Base-by-base conservation (phyloP, 1,140 invertebrate genomes). In the Macrostomum lignano region DNA sequence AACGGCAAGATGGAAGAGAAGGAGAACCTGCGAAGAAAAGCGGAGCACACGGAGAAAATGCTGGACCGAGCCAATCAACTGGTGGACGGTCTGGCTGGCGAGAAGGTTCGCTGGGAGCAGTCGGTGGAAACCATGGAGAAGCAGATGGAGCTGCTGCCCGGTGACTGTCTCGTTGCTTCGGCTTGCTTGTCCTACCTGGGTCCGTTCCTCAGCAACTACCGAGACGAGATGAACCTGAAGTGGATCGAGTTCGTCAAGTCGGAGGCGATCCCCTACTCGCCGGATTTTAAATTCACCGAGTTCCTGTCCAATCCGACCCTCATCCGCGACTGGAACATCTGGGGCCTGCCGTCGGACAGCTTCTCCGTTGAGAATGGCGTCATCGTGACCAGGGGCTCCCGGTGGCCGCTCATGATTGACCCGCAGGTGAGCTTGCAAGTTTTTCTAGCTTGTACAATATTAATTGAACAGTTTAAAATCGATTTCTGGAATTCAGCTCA, bases 351-450 rank as follows among this genome's bases (percentile, higher is more conserved):
- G 0, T 67, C 69, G 14, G 77, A 82, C 47, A 66, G 64, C 40
- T 77, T 81, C 47, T 79, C 74, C 42, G 74, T 73, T 1, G 75
- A 82, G 56, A 84, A 84, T 51, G 77, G 74, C 26, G 72, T 81
- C 25, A 76, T 84, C 42, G 70, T 78, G 13, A 72, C 68, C 0
- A 46, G 50, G 34, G 55, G 53, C 5, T 65, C 64, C 7, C 60
- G 74, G n/a, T 81, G 74, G 73, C 73, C 75, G 1, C 56, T 84
- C 1, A 67, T 79, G 35, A 72, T 81, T 25, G 76, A 82, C 35
- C 55, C 54, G 1, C 54, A 58, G n/a, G n/a, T n/a, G n/a, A n/a
- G n/a, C n/a, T n/a, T n/a, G n/a, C n/a, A n/a, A n/a, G n/a, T n/a
- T n/a, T n/a, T n/a, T n/a, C n/a, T n/a, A n/a, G n/a, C n/a, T n/a